phyloP scores from a whole-genome alignment of 2,888 invertebrate species.

The Theretra japonica region DNA sequence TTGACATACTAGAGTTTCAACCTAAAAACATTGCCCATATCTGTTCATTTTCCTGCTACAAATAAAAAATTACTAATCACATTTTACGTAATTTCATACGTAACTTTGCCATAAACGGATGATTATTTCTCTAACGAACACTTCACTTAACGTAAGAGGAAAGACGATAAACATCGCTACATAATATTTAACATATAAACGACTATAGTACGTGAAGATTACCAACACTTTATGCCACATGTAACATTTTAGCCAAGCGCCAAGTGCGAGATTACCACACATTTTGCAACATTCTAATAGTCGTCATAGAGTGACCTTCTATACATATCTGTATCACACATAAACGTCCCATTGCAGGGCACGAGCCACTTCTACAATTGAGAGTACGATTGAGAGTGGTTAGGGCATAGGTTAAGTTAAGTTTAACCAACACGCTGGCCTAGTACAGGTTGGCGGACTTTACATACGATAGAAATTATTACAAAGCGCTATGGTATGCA shows the following conservation, averaged over 20 bases:
- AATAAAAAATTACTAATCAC: not conserved
- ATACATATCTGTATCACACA: too few species aligned
- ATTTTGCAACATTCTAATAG: slow-evolving; percentile 3
- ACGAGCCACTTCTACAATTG: too few species aligned
- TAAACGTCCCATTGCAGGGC: too few species aligned
- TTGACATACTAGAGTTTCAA: not conserved
- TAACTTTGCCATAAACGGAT: slow-evolving; percentile 8
- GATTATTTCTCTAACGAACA: not conserved
- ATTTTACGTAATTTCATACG: not conserved
- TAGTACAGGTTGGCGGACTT: too few species aligned
- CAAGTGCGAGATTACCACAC: slow-evolving; percentile 3
- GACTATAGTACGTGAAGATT: not conserved
- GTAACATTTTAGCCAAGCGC: slow-evolving; percentile 2
- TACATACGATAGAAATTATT: too few species aligned
- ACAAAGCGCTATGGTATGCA: too few species aligned
- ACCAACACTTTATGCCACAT: slow-evolving; percentile 2
- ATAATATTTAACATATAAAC: slow-evolving; percentile 7
- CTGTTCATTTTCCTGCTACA: not conserved
- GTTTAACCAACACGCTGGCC: too few species aligned
- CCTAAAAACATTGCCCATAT: not conserved
- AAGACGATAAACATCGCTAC: slow-evolving; percentile 16
- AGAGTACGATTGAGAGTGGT: too few species aligned
- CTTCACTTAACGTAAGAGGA: slow-evolving; percentile 13
- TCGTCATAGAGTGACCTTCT: not conserved
- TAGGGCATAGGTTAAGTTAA: too few species aligned